Conservation (phyloP, 2,113 vertebrate species). For the Phalacrocorax pelagicus region DNA sequence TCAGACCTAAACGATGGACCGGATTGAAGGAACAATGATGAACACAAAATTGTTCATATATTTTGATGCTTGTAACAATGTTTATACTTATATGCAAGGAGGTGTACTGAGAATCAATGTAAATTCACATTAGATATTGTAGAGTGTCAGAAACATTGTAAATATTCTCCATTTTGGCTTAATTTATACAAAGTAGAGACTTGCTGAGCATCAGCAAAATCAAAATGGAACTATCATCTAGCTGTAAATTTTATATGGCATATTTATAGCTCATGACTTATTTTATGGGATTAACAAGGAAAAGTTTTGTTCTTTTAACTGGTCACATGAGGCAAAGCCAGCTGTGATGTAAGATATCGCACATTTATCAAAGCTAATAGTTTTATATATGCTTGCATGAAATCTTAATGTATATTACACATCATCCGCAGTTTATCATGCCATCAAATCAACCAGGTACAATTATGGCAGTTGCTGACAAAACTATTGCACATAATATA, state of each 20-base stretch:
- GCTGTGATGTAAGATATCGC: not conserved
- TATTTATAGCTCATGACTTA: not conserved
- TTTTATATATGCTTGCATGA: not conserved
- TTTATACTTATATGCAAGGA: not conserved
- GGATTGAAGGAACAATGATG: not conserved
- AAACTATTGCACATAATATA: not conserved
- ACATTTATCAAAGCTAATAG: not conserved
- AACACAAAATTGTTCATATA: not conserved
- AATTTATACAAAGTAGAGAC: not conserved
- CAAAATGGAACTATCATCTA: not conserved
- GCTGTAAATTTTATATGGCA: not conserved
- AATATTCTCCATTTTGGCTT: not conserved
- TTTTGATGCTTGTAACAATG: not conserved
- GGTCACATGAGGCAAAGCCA: not conserved
- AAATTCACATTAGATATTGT: not conserved
- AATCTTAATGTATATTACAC: not conserved
- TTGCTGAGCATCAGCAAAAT: not conserved
- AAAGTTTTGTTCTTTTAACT: not conserved
- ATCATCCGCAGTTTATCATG: not conserved
- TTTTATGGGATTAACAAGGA: not conserved
- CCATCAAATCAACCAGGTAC: not conserved
- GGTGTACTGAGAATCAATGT: not conserved
- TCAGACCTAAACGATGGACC: not conserved
- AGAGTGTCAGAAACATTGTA: not conserved
- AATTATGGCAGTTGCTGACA: not conserved